These are phyloP conservation scores for Koerneria pararmatus DNA, from an alignment of 2,888 invertebrate genomes.

Conservation along the genomic window DNA sequence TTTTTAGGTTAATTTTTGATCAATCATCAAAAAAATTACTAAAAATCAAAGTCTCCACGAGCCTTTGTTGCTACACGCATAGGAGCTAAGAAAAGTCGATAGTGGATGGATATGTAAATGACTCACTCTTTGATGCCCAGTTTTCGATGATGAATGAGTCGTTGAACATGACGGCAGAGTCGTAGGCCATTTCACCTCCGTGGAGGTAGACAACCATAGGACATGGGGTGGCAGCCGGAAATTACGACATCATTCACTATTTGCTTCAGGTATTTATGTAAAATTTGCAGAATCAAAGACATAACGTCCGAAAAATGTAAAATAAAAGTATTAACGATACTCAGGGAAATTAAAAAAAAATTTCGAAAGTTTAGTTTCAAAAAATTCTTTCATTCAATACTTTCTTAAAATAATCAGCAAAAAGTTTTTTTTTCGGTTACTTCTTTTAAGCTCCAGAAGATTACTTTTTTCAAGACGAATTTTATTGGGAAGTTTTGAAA, in stretches of 20 bases:
- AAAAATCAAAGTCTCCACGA: not conserved
- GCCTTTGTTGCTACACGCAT: not conserved
- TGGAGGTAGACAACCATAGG: conserved; percentile 16
- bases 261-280: not conserved
- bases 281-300: no score
- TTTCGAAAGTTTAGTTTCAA: no score
- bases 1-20: no score
- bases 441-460: no score
- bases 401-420: no score
- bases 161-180: conserved; percentile 19
- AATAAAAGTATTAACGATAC: no score
- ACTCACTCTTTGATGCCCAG: conserved; percentile 11
- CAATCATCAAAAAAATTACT: not conserved
- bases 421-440: no score
- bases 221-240: conserved; percentile 9
- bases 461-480: no score
- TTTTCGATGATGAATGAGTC: conserved; percentile 7
- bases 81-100: not conserved
- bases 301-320: no score
- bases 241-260: not conserved
- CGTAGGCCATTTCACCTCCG: conserved; percentile 22
- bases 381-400: no score
- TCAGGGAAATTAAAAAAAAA: no score
- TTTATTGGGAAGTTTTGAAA: no score
- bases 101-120: not conserved